Percentiles rank a stretch among this genome's conserved stretches.
Conservation (phyloP, 2,888 invertebrate species). For the Pandemis cinnamomeana region DNA sequence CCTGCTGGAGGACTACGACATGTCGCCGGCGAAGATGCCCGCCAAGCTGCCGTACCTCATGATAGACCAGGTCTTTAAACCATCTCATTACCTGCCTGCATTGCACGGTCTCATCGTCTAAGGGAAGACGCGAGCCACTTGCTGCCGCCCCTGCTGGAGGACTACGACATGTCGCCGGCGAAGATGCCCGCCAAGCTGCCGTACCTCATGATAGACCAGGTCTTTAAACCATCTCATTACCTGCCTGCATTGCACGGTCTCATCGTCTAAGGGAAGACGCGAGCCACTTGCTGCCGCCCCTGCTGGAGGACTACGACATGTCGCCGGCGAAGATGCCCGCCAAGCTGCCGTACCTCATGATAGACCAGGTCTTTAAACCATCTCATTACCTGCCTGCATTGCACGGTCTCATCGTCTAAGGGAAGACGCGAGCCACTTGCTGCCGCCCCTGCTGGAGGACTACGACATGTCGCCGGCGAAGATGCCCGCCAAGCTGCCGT, state of each 20-base stretch:
- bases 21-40: slow-evolving; percentile 68
- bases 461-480: slow-evolving; percentile 75
- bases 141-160: slow-evolving; percentile 88
- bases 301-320: slow-evolving; percentile 85
- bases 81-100: too few species aligned
- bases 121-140: slow-evolving; percentile 89
- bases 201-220: slow-evolving; percentile 89
- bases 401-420: too few species aligned
- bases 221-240: slow-evolving; percentile 42
- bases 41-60: slow-evolving; percentile 87
- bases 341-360: slow-evolving; percentile 87
- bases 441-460: slow-evolving; percentile 89
- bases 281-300: slow-evolving; percentile 89
- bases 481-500: slow-evolving; percentile 85
- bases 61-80: slow-evolving; percentile 86
- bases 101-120: too few species aligned
- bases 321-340: slow-evolving; percentile 70
- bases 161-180: slow-evolving; percentile 75
- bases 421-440: slow-evolving; percentile 88
- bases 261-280: too few species aligned
- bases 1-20: slow-evolving; percentile 85
- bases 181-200: slow-evolving; percentile 85
- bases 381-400: too few species aligned
- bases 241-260: too few species aligned
- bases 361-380: slow-evolving; percentile 85